Base-by-base conservation (phyloP, 2,888 invertebrate genomes). In the Liodrosophila aerea region DNA sequence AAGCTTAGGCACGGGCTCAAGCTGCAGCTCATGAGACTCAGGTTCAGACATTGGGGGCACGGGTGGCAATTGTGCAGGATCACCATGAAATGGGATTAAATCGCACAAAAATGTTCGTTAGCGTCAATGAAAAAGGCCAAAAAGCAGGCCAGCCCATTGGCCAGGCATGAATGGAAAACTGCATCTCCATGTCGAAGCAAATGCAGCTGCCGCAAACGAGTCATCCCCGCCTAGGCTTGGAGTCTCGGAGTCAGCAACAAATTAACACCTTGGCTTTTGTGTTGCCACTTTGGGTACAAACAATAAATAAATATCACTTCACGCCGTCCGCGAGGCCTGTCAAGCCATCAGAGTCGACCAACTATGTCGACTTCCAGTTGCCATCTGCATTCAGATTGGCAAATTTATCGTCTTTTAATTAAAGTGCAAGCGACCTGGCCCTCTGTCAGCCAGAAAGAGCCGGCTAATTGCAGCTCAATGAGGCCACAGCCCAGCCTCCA, bases 61-160 rank as follows among this genome's bases (percentile, higher is more conserved):
- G 74, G 62, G 61, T 74, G 67, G 66, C 73, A 72, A 73, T 76
- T 71, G 72, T 74, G 73, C 66, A 74, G 84, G 87, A 87, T 87
- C 87, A 88, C 89, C 89, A 87, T 89, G 89, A 89, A 89, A 89
- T 87, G 76, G 88, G 88, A 89, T 89, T 89, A 89, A 87, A 85
- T 87, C 87, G 85, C 87, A 85, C 82, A 88, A 87, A 85, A 85
- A 84, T 73, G 85, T 81, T 87, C 87, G 82, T 87, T 86, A 85
- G 85, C 86, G 76, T 75, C 76, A 83, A 86, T 85, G 82, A 85
- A 81, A 80, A 72, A 85, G 74, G 76, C 65, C 76, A 85, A 84
- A 80, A 78, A 54, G 51, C 76, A 57, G 60, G 58, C 57, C 68
- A 37, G 12, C 30, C 40, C 33, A 18, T 12, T 22, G 37, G 16